phyloP scores from a whole-genome alignment of 1,140 invertebrate species.

The Colletes gigas region DNA sequence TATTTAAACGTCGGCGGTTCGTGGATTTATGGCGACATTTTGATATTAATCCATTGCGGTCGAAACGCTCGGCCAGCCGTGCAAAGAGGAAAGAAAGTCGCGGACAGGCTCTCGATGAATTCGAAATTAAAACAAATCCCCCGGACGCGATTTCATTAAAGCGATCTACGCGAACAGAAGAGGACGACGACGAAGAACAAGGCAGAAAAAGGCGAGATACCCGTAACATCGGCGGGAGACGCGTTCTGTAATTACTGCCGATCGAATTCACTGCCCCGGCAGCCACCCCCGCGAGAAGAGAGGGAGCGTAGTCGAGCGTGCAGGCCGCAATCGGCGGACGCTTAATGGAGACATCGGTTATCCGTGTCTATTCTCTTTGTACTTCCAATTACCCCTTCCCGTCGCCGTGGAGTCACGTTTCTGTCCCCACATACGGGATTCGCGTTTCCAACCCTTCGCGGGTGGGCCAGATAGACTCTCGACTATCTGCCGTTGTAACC shows the following conservation, averaged over 20 bases:
- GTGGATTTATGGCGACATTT: too few species aligned
- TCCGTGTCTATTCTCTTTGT: slow-evolving; percentile 64
- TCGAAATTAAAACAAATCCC: slow-evolving; percentile 21
- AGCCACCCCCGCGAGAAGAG: background rate
- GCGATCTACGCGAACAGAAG: background rate
- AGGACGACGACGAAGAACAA: background rate
- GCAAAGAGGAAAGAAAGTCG: too few species aligned
- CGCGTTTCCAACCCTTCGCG: background rate
- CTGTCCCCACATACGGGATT: slow-evolving; percentile 14
- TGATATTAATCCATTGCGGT: too few species aligned
- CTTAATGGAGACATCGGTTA: slow-evolving; percentile 68
- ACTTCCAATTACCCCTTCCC: slow-evolving; percentile 63
- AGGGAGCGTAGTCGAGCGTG: slow-evolving; percentile 41
- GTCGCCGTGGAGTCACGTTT: slow-evolving; percentile 31
- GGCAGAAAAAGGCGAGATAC: background rate
- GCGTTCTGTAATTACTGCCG: slow-evolving; percentile 14
- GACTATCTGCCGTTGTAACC: background rate
- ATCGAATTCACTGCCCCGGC: slow-evolving; percentile 28
- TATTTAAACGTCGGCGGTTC: too few species aligned
- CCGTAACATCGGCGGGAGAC: background rate
- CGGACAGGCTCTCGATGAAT: background rate
- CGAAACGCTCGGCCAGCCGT: too few species aligned
- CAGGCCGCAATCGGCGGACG: slow-evolving; percentile 45
- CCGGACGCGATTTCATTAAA: slow-evolving; percentile 19
- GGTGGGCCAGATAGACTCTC: slow-evolving; percentile 2